Evolutionary conservation across 2,888 invertebrate species (phyloP).

Genomic region (Urechis unicinctus): DNA sequence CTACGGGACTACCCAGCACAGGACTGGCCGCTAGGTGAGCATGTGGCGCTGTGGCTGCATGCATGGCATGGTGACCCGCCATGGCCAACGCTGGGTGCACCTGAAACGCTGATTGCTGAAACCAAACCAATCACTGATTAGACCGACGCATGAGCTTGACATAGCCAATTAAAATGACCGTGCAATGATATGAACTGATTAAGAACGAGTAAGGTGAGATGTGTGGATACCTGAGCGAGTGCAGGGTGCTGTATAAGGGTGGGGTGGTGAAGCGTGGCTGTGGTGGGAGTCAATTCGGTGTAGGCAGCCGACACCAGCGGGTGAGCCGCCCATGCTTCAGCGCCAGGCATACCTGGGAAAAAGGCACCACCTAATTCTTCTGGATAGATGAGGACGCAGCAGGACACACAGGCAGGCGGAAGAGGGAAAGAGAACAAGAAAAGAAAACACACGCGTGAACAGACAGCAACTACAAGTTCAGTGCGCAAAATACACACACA

Average conservation of each 20-base stretch:
- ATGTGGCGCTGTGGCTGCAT: conserved; percentile 75
- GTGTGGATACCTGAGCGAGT: conserved; percentile 68
- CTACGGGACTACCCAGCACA: conserved; percentile 81
- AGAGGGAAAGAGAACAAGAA: not conserved
- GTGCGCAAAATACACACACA: too few relatives aligned
- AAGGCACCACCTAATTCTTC: conserved; percentile 81
- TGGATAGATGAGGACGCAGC: conserved; percentile 26
- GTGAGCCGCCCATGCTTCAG: conserved; percentile 72
- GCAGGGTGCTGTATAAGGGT: conserved; percentile 77
- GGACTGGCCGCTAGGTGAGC: conserved; percentile 76
- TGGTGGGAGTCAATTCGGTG: conserved; percentile 64
- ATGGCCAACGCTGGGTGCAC: conserved; percentile 11
- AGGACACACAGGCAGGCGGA: too few relatives aligned
- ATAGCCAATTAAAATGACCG: too few relatives aligned
- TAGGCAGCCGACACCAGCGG: conserved; percentile 58
- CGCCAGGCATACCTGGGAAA: conserved; percentile 88
- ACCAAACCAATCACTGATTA: too few relatives aligned
- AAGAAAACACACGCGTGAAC: not conserved
- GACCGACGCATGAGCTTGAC: too few relatives aligned
- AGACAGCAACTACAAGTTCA: too few relatives aligned
- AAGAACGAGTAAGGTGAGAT: not conserved
- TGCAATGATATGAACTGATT: too few relatives aligned
- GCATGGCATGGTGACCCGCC: conserved; percentile 40
- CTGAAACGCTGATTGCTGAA: conserved; percentile 6
- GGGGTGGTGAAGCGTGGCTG: conserved; percentile 54